These are phyloP conservation scores for Albula goreensis DNA, from an alignment of 2,113 vertebrate genomes.

Conservation along the genomic window DNA sequence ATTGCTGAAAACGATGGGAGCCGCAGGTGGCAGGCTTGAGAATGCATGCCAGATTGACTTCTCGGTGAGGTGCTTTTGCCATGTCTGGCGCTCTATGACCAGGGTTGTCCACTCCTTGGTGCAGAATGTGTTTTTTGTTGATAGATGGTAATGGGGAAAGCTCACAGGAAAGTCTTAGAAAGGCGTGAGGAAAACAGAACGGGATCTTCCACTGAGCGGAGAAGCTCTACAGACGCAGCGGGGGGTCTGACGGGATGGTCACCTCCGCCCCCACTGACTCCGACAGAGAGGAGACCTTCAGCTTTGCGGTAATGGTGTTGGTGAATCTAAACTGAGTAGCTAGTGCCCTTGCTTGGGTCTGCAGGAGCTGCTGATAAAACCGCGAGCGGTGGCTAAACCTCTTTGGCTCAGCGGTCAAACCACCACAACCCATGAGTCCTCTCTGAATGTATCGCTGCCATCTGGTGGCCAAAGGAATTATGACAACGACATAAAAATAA, in stretches of 20 bases:
- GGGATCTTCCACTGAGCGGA: not conserved
- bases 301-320: not conserved
- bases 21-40: no score
- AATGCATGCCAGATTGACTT: no score
- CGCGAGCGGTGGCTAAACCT: not conserved
- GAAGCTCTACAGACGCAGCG: not conserved
- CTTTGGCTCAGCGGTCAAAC: not conserved
- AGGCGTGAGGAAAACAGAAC: conserved; percentile 12
- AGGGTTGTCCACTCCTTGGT: not conserved
- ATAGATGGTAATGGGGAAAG: not conserved
- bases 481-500: not conserved
- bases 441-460: conserved; percentile 15
- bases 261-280: conserved; percentile 9
- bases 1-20: no score
- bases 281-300: not conserved
- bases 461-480: conserved; percentile 21
- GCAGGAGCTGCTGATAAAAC: not conserved
- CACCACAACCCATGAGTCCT: not conserved
- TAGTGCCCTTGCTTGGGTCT: not conserved
- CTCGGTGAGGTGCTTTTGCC: no score
- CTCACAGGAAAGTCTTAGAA: conserved; percentile 9
- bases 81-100: no score
- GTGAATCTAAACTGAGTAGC: not conserved
- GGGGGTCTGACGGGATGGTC: not conserved
- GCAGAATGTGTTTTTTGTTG: not conserved